Percentiles rank a stretch among this genome's conserved stretches.
Conservation (phyloP, 1,140 invertebrate species). For the Trachymyrmex cornetzi region DNA sequence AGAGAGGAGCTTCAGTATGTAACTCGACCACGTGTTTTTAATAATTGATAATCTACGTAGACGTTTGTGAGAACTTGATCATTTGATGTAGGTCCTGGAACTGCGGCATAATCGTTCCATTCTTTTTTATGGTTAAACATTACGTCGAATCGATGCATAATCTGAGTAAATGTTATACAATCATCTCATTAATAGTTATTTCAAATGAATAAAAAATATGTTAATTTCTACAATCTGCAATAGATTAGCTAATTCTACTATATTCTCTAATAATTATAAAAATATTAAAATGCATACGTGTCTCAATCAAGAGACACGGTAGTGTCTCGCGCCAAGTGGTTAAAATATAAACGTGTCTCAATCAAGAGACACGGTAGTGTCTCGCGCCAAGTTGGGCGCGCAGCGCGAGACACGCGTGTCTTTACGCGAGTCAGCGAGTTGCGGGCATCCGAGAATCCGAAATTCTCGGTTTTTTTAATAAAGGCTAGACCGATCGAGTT, state of each 20-base stretch:
- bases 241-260: neutral
- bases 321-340: no score
- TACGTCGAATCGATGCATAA: neutral
- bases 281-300: neutral
- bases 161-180: neutral
- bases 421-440: no score
- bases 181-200: neutral
- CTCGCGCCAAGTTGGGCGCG: no score
- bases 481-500: no score
- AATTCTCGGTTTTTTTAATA: no score
- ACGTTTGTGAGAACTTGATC: conserved; percentile 82
- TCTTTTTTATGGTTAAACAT: conserved; percentile 72
- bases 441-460: no score
- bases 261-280: neutral
- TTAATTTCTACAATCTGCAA: neutral
- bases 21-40: conserved; percentile 84
- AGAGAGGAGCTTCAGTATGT: conserved; percentile 73
- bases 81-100: conserved; percentile 79
- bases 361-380: no score
- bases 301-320: no score
- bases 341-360: no score
- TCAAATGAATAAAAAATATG: neutral
- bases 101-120: conserved; percentile 83
- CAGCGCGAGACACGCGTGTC: no score
- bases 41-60: conserved; percentile 85